phyloP scores from a whole-genome alignment of 2,797 vertebrate genomes.

The Kryptolebias ocellatus region DNA sequence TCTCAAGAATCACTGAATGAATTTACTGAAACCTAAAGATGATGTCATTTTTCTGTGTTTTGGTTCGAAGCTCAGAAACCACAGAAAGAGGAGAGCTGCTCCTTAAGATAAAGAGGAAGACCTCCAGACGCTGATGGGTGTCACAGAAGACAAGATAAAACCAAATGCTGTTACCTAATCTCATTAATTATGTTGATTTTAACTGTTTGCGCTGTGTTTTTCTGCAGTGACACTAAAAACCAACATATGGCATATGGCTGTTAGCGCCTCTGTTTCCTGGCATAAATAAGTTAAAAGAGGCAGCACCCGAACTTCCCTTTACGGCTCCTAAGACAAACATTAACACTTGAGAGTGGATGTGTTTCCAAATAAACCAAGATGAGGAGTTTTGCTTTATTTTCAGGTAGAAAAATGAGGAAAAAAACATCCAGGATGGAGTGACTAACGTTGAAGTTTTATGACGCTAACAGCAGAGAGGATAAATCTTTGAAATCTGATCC shows the following conservation, averaged over 20 bases:
- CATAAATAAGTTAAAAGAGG: slow-evolving; percentile 74
- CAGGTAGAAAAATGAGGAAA: slow-evolving; percentile 43
- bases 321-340: slow-evolving; percentile 75
- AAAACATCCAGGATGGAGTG: neutral
- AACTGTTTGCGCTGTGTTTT: slow-evolving; percentile 41
- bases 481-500: slow-evolving; percentile 51
- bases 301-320: slow-evolving; percentile 70
- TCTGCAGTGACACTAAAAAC: slow-evolving; percentile 50
- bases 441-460: slow-evolving; percentile 37
- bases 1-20: no score
- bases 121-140: slow-evolving; percentile 31
- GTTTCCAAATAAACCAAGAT: slow-evolving; percentile 64
- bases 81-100: slow-evolving; percentile 44
- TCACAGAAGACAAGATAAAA: slow-evolving; percentile 29
- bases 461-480: slow-evolving; percentile 51
- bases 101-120: slow-evolving; percentile 54
- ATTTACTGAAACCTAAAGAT: no score
- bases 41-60: no score
- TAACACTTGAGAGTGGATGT: slow-evolving; percentile 76
- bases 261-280: slow-evolving; percentile 72
- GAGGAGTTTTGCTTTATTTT: slow-evolving; percentile 40
- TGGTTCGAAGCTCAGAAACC: slow-evolving; percentile 46
- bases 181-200: slow-evolving; percentile 59
- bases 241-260: slow-evolving; percentile 65
- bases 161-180: slow-evolving; percentile 32